A percentile compares a stretch with the other conserved stretches of the same genome.
These are phyloP conservation scores for Petrocephalus zakoni DNA, from an alignment of 2,113 vertebrate species.

Conservation along the genomic window DNA sequence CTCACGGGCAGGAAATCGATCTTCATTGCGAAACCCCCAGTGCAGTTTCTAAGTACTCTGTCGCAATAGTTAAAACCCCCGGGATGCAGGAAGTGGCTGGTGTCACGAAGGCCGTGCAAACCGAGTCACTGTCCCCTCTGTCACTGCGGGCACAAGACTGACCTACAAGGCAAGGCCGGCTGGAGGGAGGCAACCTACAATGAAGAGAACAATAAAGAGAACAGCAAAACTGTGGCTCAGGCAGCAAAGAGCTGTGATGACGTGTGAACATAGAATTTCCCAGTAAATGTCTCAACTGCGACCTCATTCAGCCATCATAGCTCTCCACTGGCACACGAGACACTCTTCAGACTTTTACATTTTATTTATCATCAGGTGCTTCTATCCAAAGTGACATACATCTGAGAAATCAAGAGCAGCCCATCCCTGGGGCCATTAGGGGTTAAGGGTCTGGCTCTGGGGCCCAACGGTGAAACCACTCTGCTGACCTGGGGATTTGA, in stretches of 20 bases:
- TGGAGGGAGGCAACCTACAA: no score
- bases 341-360: not conserved
- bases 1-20: not conserved
- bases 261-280: not conserved
- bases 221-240: not conserved
- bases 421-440: not conserved
- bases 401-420: not conserved
- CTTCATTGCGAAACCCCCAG: not conserved
- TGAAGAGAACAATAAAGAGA: no score
- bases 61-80: not conserved
- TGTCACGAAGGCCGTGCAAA: not conserved
- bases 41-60: not conserved
- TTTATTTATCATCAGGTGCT: not conserved
- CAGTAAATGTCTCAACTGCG: not conserved
- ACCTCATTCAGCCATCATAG: not conserved
- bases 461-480: not conserved
- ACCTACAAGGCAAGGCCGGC: no score
- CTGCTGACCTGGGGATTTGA: not conserved
- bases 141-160: not conserved
- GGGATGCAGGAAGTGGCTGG: not conserved
- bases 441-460: not conserved
- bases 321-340: not conserved
- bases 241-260: not conserved
- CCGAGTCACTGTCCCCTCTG: not conserved
- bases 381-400: no score